A percentile compares a stretch with the other conserved stretches of the same genome.
Conservation (phyloP, 2,113 vertebrate genomes). For the Hipposideros armiger region DNA sequence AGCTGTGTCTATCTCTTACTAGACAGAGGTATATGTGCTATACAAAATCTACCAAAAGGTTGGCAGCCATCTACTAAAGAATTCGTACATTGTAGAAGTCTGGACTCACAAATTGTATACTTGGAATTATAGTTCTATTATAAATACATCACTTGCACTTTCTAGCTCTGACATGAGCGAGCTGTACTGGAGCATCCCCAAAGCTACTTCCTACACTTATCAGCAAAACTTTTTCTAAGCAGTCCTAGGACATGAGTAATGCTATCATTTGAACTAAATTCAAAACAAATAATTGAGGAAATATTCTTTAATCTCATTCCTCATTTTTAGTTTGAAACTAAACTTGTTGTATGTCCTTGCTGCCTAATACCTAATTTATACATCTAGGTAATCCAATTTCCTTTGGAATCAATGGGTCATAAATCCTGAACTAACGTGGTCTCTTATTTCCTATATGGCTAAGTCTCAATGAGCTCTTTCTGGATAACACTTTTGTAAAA, state of each 20-base stretch:
- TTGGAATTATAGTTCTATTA: background rate
- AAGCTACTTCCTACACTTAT: background rate
- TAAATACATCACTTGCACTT: background rate
- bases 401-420: background rate
- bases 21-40: background rate
- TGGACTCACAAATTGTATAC: background rate
- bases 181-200: background rate
- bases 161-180: background rate
- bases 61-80: background rate
- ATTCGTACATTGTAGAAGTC: background rate
- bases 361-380: background rate
- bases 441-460: background rate
- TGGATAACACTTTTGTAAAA: background rate
- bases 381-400: background rate
- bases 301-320: background rate
- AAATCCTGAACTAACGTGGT: background rate
- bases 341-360: background rate
- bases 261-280: slow-evolving; percentile 6
- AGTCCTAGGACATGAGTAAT: background rate
- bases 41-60: background rate
- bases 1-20: background rate
- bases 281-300: background rate
- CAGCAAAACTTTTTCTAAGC: background rate
- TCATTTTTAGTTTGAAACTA: slow-evolving; percentile 27
- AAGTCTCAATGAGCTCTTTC: slow-evolving; percentile 43